phyloP scores from a whole-genome alignment of 2,113 vertebrate species.

The Hylia prasina region DNA sequence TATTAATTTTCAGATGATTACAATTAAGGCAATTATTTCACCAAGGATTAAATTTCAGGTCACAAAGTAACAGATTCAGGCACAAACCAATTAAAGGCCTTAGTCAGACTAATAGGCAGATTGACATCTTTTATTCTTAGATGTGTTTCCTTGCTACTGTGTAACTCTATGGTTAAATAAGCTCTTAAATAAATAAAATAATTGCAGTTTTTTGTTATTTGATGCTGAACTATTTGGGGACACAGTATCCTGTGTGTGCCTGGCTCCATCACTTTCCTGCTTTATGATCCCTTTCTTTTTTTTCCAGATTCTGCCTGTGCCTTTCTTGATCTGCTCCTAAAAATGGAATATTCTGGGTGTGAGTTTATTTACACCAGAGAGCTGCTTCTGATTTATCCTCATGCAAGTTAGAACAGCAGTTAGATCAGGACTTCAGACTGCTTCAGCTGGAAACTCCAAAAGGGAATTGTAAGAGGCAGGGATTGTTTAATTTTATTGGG shows the following conservation, averaged over 20 bases:
- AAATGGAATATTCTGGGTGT: not conserved
- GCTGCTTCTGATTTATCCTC: not conserved
- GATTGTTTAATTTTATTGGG: not conserved
- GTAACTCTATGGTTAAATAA: not conserved
- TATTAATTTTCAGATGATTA: not conserved
- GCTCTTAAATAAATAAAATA: not conserved
- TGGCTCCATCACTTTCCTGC: not conserved
- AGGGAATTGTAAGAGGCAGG: not conserved
- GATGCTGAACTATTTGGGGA: not conserved
- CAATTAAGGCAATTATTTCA: not conserved
- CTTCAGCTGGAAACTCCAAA: not conserved
- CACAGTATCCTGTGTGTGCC: not conserved
- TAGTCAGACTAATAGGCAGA: not conserved
- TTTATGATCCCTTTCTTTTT: not conserved
- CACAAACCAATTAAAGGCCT: not conserved
- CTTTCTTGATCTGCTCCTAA: not conserved
- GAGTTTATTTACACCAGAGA: not conserved
- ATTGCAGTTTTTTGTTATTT: conserved; percentile 31
- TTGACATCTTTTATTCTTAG: conserved; percentile 1
- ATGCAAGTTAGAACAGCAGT: not conserved
- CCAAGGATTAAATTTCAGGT: not conserved
- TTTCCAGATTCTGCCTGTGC: not conserved
- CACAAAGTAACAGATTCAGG: not conserved
- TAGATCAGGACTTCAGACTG: not conserved
- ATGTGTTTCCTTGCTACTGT: not conserved